A percentile compares a stretch with the other conserved stretches of the same genome.
phyloP scores from a whole-genome alignment of 2,113 vertebrate genomes.

The Marmota flaviventris region DNA sequence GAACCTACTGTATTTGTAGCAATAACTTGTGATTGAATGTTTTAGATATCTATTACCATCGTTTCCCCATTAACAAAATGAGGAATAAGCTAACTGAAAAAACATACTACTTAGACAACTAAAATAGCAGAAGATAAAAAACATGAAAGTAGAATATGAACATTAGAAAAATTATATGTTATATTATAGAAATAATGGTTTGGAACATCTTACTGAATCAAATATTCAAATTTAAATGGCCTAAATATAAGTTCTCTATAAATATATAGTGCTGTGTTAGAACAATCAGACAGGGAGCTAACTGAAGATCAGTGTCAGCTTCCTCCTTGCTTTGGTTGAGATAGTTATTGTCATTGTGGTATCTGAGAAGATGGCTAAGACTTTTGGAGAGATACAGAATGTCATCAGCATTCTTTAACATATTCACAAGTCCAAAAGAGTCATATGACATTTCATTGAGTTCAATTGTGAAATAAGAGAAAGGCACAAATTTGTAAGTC shows the following conservation, averaged over 20 bases:
- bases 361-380: neutral
- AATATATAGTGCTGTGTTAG: neutral
- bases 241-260: neutral
- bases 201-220: neutral
- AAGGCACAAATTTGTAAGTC: neutral
- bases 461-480: neutral
- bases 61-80: neutral
- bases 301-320: rapidly evolving
- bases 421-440: neutral
- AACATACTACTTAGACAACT: neutral
- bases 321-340: neutral
- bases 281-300: neutral
- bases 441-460: neutral
- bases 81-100: neutral
- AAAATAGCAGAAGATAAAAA: neutral
- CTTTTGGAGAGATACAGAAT: neutral
- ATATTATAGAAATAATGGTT: neutral
- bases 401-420: neutral
- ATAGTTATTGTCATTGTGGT: neutral
- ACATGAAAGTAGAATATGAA: slow-evolving; percentile 36
- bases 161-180: slow-evolving; percentile 41
- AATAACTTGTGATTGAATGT: neutral
- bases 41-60: neutral
- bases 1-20: neutral
- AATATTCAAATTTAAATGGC: neutral